Percentiles rank a stretch among this genome's conserved stretches.
These are phyloP conservation scores for Myotis davidii DNA, from an alignment of 2,113 vertebrate species.

Conservation along the genomic window DNA sequence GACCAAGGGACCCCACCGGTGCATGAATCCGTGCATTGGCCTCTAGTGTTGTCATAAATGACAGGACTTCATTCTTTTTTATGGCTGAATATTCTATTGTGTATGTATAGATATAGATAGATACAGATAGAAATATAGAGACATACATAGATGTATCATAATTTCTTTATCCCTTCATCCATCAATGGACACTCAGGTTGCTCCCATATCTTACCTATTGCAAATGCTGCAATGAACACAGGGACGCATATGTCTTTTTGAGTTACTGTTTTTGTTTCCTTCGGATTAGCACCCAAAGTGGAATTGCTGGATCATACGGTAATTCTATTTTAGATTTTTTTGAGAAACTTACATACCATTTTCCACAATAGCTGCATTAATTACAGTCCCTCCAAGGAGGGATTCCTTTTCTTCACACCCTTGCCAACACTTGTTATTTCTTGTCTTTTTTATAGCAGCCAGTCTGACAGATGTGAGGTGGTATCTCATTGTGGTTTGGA, in stretches of 20 bases:
- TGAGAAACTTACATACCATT: neutral
- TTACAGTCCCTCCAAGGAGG: neutral
- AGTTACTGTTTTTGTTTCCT: neutral
- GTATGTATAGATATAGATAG: neutral
- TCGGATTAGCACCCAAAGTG: neutral
- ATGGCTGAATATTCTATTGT: neutral
- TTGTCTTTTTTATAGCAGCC: neutral
- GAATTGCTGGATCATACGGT: neutral
- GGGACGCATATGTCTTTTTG: neutral
- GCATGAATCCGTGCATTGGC: too few species aligned
- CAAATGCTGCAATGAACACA: neutral
- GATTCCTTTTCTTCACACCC: neutral
- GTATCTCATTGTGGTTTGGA: neutral
- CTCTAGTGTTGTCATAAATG: neutral
- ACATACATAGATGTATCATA: too few species aligned
- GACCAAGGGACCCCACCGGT: too few species aligned
- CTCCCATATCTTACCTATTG: neutral
- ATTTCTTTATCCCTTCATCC: neutral
- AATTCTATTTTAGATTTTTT: neutral
- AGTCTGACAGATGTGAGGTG: neutral
- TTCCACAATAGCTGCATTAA: neutral
- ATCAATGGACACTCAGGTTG: neutral
- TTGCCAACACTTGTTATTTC: neutral
- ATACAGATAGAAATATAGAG: neutral
- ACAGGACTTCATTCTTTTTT: neutral